These are phyloP conservation scores for Microcebus lehilahytsara DNA, from an alignment of 2,113 vertebrate species.

Conservation along the genomic window DNA sequence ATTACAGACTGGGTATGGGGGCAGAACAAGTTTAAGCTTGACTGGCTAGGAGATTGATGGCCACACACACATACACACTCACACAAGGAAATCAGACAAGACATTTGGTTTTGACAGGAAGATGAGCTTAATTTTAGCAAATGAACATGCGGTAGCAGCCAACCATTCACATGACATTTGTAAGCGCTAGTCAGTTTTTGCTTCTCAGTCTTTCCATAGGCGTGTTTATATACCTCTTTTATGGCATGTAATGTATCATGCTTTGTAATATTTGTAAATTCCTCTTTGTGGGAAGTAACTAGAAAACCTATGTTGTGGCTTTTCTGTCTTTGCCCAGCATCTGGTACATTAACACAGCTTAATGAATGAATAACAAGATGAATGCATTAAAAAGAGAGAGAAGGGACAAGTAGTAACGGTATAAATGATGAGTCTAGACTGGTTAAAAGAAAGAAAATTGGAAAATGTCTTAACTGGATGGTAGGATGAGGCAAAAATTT, in stretches of 20 bases:
- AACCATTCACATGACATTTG: not conserved
- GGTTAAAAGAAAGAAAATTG: not conserved
- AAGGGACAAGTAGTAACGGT: not conserved
- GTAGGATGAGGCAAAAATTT: not conserved
- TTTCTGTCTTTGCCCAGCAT: not conserved
- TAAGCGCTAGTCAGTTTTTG: not conserved
- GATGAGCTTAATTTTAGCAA: constrained; percentile 48
- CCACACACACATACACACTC: not conserved
- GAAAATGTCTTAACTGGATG: not conserved
- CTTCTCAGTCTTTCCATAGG: not conserved
- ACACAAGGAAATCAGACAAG: not conserved
- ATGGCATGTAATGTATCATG: not conserved
- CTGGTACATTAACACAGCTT: not conserved
- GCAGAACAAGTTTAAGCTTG: not conserved
- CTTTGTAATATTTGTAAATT: not conserved
- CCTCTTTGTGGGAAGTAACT: not conserved
- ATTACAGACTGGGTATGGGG: not conserved
- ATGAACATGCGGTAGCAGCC: not conserved
- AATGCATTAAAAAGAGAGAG: not conserved
- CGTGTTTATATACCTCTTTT: not conserved
- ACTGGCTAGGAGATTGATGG: not conserved
- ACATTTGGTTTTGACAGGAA: constrained; percentile 19
- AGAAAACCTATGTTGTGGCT: not conserved
- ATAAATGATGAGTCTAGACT: not conserved
- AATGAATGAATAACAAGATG: not conserved